Conservation (phyloP, 2,113 vertebrate species). For the Grammomys dolichurus region DNA sequence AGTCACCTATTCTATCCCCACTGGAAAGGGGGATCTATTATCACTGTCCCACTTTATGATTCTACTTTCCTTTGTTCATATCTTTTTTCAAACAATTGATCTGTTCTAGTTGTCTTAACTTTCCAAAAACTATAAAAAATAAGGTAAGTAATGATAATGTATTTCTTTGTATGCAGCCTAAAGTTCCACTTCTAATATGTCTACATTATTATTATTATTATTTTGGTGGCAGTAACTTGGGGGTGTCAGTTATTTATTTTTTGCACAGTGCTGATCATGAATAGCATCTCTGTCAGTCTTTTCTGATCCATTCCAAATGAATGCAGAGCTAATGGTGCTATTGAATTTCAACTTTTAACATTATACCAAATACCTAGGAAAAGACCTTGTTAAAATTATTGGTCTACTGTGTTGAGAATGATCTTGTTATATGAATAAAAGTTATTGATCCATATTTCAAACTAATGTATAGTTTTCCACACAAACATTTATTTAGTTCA, state of each 20-base stretch:
- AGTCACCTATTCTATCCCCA: background rate
- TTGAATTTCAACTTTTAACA: constrained; percentile 42
- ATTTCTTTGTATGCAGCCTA: background rate
- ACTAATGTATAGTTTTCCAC: background rate
- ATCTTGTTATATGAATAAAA: constrained; percentile 7
- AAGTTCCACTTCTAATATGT: background rate
- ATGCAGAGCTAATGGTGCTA: background rate
- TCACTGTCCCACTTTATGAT: background rate
- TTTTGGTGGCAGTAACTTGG: background rate
- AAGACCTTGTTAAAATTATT: background rate
- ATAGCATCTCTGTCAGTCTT: background rate
- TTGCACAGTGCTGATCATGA: background rate
- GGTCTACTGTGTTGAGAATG: background rate
- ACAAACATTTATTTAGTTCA: background rate
- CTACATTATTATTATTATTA: background rate
- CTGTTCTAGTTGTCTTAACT: background rate
- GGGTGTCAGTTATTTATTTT: background rate
- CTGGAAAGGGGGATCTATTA: background rate
- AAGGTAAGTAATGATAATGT: background rate
- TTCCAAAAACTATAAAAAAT: background rate
- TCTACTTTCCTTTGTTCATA: background rate
- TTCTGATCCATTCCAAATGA: constrained; percentile 4
- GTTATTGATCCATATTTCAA: constrained; percentile 31
- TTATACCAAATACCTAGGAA: background rate
- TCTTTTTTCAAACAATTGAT: background rate